phyloP scores from a whole-genome alignment of 2,113 vertebrate genomes.

The Bujurquina vittata region DNA sequence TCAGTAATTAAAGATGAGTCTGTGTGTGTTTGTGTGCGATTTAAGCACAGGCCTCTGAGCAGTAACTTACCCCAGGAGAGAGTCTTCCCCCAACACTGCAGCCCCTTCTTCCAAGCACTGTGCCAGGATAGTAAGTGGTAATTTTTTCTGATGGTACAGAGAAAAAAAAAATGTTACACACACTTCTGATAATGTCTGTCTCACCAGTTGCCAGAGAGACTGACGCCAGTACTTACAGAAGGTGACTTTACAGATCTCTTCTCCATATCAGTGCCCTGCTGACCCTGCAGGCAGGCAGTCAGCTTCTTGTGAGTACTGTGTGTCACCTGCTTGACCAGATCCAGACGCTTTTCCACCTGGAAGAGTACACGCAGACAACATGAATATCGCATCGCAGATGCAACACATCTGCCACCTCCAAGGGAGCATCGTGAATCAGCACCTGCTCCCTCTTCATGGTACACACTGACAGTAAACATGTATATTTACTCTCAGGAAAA shows the following conservation, averaged over 20 bases:
- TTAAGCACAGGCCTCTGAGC: constrained; percentile 8
- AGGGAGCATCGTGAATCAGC: not conserved
- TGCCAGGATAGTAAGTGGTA: constrained; percentile 92
- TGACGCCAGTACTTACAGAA: constrained; percentile 68
- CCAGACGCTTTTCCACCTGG: constrained; percentile 97
- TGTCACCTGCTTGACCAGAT: constrained; percentile 96
- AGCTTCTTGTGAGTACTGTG: constrained; percentile 99
- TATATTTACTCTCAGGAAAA: not conserved
- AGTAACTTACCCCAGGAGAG: constrained; percentile 88
- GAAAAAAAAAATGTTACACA: not conserved
- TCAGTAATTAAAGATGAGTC: constrained; percentile 47
- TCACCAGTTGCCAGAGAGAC: not conserved
- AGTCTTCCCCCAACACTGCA: constrained; percentile 92
- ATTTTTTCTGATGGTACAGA: constrained; percentile 88
- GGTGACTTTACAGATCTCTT: constrained; percentile 93
- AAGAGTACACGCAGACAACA: not conserved
- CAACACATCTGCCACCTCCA: not conserved
- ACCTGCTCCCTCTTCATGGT: not conserved
- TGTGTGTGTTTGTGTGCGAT: constrained; percentile 4
- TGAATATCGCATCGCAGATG: not conserved
- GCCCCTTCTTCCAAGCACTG: constrained; percentile 96
- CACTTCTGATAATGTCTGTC: not conserved
- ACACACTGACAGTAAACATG: not conserved
- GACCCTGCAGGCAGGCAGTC: constrained; percentile 95
- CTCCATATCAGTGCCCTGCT: constrained; percentile 93